Evolutionary conservation across 35 echinoderm and acorn worm species (phyloP).

Genomic region (Heliocidaris tuberculata): DNA sequence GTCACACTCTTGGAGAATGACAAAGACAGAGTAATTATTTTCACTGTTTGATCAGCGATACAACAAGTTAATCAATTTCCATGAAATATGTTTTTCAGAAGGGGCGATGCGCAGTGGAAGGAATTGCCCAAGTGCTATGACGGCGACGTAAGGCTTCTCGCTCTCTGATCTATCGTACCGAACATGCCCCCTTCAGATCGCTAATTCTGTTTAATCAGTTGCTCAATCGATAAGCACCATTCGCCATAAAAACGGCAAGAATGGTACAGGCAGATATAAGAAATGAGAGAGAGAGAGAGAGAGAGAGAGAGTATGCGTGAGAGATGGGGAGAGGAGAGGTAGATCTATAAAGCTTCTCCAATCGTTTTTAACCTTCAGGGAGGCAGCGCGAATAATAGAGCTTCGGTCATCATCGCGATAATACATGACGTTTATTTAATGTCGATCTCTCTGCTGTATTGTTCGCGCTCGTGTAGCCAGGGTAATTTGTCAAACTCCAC

Average conservation of each 20-base stretch:
- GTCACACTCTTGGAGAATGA: no score
- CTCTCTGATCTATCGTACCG: constrained; percentile 85
- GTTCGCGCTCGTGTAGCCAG: constrained; percentile 16
- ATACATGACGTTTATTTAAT: constrained; percentile 46
- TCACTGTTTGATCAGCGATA: no score
- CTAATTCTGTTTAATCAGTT: constrained; percentile 96
- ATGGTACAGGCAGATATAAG: constrained; percentile 35
- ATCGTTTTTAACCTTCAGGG: constrained; percentile 46
- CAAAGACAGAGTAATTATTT: no score
- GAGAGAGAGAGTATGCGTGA: not conserved
- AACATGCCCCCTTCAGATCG: constrained; percentile 56
- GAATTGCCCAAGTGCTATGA: constrained; percentile 53
- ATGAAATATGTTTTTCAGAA: not conserved
- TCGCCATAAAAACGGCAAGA: constrained; percentile 49
- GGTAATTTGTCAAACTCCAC: constrained; percentile 39
- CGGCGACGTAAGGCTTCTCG: constrained; percentile 64
- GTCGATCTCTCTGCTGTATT: constrained; percentile 32
- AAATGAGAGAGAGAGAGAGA: not conserved
- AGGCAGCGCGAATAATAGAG: constrained; percentile 45
- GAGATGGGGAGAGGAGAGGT: constrained; percentile 56
- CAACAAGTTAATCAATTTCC: no score
- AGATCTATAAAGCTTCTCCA: constrained; percentile 54
- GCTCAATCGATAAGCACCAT: constrained; percentile 73
- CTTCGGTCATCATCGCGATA: constrained; percentile 52
- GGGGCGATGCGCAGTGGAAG: constrained; percentile 46